Evolutionary conservation across 2,888 invertebrate genomes (phyloP).

Genomic region (Cephonodes hylas): DNA sequence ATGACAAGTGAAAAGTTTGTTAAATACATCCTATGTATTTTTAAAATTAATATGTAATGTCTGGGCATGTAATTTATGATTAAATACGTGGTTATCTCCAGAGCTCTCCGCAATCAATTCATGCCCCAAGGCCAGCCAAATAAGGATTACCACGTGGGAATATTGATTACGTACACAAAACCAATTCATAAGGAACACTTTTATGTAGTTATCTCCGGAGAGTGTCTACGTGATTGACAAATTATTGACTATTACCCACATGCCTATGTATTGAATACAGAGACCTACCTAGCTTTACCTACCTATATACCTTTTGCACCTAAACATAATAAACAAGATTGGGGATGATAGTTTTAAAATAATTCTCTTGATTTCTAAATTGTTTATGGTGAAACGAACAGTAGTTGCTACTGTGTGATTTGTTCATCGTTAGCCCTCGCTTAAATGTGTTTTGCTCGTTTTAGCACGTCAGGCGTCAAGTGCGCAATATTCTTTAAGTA

Average conservation of each 20-base stretch:
- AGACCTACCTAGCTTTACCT: too few species aligned
- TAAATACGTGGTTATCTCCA: slow-evolving; percentile 15
- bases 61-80: not conserved
- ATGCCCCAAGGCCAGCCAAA: slow-evolving; percentile 47
- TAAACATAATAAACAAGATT: too few species aligned
- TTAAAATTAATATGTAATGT: not conserved
- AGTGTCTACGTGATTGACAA: slow-evolving; percentile 22
- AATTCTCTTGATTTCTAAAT: not conserved
- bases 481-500: not conserved
- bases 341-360: too few species aligned
- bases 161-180: slow-evolving; percentile 14
- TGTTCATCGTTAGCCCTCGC: not conserved
- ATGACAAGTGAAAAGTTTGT: too few species aligned
- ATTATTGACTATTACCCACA: slow-evolving; percentile 16
- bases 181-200: slow-evolving; percentile 17
- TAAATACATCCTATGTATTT: too few species aligned
- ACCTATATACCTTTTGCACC: too few species aligned
- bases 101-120: slow-evolving; percentile 24
- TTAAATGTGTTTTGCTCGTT: not conserved
- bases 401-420: not conserved
- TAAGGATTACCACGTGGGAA: slow-evolving; percentile 40
- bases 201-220: slow-evolving; percentile 22
- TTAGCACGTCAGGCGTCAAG: not conserved
- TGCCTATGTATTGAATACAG: not conserved
- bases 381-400: not conserved